Base-by-base conservation (phyloP, 2,113 vertebrate genomes). In the Paradisaea rubra region DNA sequence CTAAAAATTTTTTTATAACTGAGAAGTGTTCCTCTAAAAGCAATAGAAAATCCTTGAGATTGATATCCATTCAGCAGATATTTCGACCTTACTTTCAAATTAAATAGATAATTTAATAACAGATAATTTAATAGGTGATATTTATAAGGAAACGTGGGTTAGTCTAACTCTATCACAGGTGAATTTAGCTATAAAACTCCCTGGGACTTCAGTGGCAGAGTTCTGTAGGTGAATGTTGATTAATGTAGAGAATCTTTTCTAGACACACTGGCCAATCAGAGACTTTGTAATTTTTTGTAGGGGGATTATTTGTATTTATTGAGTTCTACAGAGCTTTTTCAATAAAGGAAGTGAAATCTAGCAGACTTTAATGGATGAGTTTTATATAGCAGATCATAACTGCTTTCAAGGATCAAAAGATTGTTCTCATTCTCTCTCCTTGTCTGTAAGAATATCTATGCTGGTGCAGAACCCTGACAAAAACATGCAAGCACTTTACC, bases 391-490 rank as follows among this genome's bases (percentile, higher is more conserved):
- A 72, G 89, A 68, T 96, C 10, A n/a, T 60, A 88, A 92, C 69
- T 83, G 42, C 44, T 81, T 94, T 95, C 53, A 91, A 72, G 81
- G 72, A 91, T 84, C 84, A 92, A 65, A 94, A 74, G 60, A 64
- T 79, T 79, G 19, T 64, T 74, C 69, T 71, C 59, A 12, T 5
- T 20, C 4, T 7, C 27, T 39, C 37, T 35, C 15, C 33, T 27
- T 82, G 27, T 64, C 28, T 54, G 0, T 83, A 64, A 72, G 52
- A 86, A 41, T 37, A 74, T 14, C 7, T 28, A 1, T 39, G 23
- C 57, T 85, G 33, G 47, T 95, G 77, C 14, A 27, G 77, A 93
- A 81, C 24, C 60, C 53, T 81, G 70, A 80, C 61, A 68, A 93
- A 93, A 93, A 45, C 2, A 4, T 78, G 30, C 45, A 95, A 54